Percentiles rank a stretch among this genome's conserved stretches.
These are phyloP conservation scores for Platysteira castanea DNA, from an alignment of 2,113 vertebrate genomes.

Conservation along the genomic window DNA sequence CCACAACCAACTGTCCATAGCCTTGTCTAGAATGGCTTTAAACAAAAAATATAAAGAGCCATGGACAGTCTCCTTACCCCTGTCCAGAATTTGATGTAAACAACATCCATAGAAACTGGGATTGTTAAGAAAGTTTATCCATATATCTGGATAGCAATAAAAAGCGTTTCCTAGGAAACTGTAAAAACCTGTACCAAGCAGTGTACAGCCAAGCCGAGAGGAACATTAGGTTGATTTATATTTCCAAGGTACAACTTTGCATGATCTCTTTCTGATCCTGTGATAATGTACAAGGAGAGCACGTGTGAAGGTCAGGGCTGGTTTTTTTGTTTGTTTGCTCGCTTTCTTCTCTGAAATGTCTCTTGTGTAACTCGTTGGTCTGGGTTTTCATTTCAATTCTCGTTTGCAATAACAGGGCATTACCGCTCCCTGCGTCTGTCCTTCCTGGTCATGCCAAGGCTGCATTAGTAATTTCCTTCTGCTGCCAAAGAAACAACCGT, in stretches of 20 bases:
- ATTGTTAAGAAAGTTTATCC: slow-evolving; percentile 89
- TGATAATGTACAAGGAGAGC: slow-evolving; percentile 65
- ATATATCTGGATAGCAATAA: slow-evolving; percentile 91
- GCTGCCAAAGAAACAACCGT: slow-evolving; percentile 81
- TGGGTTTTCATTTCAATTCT: slow-evolving; percentile 54
- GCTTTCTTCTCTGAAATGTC: slow-evolving; percentile 45
- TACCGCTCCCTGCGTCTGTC: slow-evolving; percentile 31
- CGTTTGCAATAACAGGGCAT: background rate
- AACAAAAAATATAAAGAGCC: slow-evolving; percentile 79
- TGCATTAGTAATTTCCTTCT: slow-evolving; percentile 83
- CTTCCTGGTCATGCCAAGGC: slow-evolving; percentile 7
- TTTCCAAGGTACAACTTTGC: slow-evolving; percentile 77
- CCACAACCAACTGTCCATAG: slow-evolving; percentile 73
- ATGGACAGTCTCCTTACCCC: slow-evolving; percentile 76
- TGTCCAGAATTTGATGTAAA: slow-evolving; percentile 81
- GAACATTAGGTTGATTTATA: slow-evolving; percentile 74
- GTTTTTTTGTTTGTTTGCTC: background rate
- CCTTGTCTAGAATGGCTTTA: slow-evolving; percentile 75
- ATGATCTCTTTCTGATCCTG: slow-evolving; percentile 68
- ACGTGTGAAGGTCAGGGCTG: slow-evolving; percentile 48
- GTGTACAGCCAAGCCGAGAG: slow-evolving; percentile 85
- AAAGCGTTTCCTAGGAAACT: slow-evolving; percentile 97
- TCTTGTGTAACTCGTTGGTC: slow-evolving; percentile 65
- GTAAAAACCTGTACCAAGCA: slow-evolving; percentile 90
- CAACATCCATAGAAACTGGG: slow-evolving; percentile 80